Base-by-base conservation (phyloP, 2,797 vertebrate genomes). In the Buphagus erythrorhynchus region DNA sequence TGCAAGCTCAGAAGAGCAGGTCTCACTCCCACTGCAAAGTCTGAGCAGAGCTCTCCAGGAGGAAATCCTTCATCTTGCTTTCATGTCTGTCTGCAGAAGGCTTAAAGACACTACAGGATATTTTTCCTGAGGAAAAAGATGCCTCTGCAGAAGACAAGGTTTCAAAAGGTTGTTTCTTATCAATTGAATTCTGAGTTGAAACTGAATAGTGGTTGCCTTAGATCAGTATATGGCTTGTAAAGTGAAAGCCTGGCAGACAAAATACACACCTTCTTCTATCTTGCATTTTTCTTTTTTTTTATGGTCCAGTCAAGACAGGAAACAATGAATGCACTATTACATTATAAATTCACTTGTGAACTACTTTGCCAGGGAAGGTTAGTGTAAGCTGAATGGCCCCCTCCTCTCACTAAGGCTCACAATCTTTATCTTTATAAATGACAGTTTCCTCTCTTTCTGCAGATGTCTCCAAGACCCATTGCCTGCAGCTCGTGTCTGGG, bases 211-310 rank as follows among this genome's bases (percentile, higher is more conserved):
- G 0, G 21, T 40, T 90, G 58, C 46, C 65, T 88, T 58, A 77
- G 65, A 54, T 28, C n/a, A 72, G 6, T 58, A 71, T 40, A 79
- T n/a, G 26, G 22, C 54, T 93, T 93, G 61, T 43, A 65, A 80
- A 93, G 36, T 57, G 40, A 91, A 95, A 93, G 15, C 21, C 48
- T 40, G 58, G 12, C 59, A 76, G 84, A 58, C 22, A 82, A 58
- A 93, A 67, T 52, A 55, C 7, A 36, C 40, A 73, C n/a, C 31
- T 49, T 24, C 61, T 73, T 88, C 59, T 86, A 4, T 35, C 71
- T 76, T 63, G 5, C 76, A 26, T 52, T 93, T 51, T 93, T 84
- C 45, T 59, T 95, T 52, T 73, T 8, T 78, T 97, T 91, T 73
- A 74, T 63, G 48, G 12, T 16, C 43, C 52, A 86, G 19, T 35